Evolutionary conservation across 2,888 invertebrate species (phyloP).

Genomic region (Pardosa pseudoannulata): DNA sequence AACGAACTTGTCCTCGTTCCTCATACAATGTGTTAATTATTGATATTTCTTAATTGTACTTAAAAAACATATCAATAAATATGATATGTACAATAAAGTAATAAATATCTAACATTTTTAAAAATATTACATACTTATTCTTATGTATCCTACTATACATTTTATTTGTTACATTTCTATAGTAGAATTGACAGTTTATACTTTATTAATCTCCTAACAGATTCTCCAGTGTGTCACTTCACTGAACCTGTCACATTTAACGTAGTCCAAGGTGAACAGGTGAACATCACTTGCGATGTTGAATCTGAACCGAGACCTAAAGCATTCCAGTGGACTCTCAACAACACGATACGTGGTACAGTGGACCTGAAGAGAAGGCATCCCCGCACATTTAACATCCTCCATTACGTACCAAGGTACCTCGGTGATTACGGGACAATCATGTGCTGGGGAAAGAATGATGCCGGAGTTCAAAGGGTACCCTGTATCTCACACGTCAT

Average conservation of each 20-base stretch:
- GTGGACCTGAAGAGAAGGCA: constrained; percentile 50
- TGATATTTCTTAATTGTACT: too few species aligned
- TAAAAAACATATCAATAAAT: too few species aligned
- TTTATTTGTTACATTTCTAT: too few species aligned
- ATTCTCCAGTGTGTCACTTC: constrained; percentile 51
- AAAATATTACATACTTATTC: too few species aligned
- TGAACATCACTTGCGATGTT: constrained; percentile 65
- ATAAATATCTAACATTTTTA: too few species aligned
- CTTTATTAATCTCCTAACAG: constrained; percentile 12
- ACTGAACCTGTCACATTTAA: constrained; percentile 25
- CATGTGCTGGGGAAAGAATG: constrained; percentile 67
- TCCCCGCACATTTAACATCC: constrained; percentile 22
- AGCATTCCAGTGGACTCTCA: constrained; percentile 63
- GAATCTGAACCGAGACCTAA: constrained; percentile 46
- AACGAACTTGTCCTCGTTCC: too few species aligned
- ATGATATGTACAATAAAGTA: too few species aligned
- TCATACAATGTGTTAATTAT: too few species aligned
- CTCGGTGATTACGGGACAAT: constrained; percentile 59
- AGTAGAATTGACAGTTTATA: too few species aligned
- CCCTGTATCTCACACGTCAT: constrained; percentile 52
- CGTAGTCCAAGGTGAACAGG: constrained; percentile 44
- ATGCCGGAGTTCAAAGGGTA: constrained; percentile 50
- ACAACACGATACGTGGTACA: constrained; percentile 43
- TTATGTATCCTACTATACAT: too few species aligned
- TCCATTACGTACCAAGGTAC: constrained; percentile 54